These are phyloP conservation scores for Anagyrus pseudococci DNA, from an alignment of 2,888 invertebrate species.

Conservation along the genomic window DNA sequence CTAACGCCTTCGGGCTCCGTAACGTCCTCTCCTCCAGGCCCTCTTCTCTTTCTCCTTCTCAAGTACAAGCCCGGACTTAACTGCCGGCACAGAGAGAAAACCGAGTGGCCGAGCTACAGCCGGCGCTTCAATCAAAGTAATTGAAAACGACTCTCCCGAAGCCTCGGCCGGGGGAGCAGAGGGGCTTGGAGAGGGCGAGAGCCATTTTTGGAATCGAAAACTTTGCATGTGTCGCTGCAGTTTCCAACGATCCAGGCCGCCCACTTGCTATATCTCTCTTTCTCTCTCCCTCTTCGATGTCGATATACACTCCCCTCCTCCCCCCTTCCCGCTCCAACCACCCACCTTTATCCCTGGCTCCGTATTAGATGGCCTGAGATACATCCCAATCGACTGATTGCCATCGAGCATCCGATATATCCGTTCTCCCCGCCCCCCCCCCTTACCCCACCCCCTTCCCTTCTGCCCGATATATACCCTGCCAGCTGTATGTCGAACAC, in stretches of 20 bases:
- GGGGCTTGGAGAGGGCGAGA: constrained; percentile 30
- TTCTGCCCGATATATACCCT: neutral
- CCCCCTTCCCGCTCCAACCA: neutral
- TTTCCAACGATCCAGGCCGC: constrained; percentile 17
- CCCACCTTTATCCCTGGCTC: neutral
- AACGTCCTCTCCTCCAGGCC: constrained; percentile 2
- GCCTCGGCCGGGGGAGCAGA: neutral
- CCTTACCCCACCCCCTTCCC: neutral
- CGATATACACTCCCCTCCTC: neutral
- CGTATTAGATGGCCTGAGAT: constrained; percentile 27
- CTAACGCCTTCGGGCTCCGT: constrained; percentile 4
- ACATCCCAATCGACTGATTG: constrained; percentile 37
- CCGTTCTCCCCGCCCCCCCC: constrained; percentile 2
- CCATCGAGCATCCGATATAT: constrained; percentile 28
- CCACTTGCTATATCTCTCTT: neutral
- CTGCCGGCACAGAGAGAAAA: neutral
- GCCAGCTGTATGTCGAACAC: constrained; percentile 37
- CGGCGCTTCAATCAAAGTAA: constrained; percentile 37
- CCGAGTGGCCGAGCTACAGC: neutral
- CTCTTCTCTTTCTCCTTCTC: neutral
- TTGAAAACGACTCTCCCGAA: constrained; percentile 32
- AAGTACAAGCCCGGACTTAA: neutral
- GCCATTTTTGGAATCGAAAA: constrained; percentile 39
- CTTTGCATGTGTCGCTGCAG: constrained; percentile 38
- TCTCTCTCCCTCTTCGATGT: too few relatives aligned